Evolutionary conservation across 1,140 invertebrate genomes (phyloP).

Genomic region (Stegodyphus dumicola): DNA sequence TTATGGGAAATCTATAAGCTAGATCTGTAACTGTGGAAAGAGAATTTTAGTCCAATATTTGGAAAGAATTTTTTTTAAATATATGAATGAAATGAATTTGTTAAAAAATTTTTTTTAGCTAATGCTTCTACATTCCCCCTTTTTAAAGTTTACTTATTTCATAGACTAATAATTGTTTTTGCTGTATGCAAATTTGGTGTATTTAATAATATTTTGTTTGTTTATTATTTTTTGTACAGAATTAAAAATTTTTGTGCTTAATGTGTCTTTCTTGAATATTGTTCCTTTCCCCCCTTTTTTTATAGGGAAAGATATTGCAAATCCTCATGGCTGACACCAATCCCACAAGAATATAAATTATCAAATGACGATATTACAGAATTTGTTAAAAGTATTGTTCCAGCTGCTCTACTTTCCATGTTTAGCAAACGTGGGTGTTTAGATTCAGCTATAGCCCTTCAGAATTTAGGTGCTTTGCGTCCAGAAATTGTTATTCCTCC

Average conservation of each 20-base stretch:
- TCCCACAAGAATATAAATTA: conserved; percentile 78
- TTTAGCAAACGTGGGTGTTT: conserved; percentile 79
- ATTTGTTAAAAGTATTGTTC: conserved; percentile 81
- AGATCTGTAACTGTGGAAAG: too few species aligned
- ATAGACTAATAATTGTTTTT: too few species aligned
- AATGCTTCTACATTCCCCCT: too few species aligned
- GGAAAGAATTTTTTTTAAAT: neutral
- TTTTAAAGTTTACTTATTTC: too few species aligned
- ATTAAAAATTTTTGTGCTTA: too few species aligned
- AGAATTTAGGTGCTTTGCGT: conserved; percentile 80
- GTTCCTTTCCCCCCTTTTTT: conserved; percentile 11
- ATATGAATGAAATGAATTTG: neutral
- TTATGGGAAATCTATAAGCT: too few species aligned
- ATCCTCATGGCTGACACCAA: conserved; percentile 77
- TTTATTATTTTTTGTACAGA: neutral
- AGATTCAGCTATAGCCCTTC: conserved; percentile 77
- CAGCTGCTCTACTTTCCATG: conserved; percentile 79
- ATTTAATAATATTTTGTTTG: conserved; percentile 55
- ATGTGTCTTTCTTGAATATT: too few species aligned
- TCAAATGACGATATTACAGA: conserved; percentile 84
- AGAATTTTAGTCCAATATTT: too few species aligned
- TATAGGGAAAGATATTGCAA: conserved; percentile 74
- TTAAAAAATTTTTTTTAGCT: neutral
- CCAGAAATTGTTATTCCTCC: conserved; percentile 86
- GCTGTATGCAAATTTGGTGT: too few species aligned